phyloP scores from a whole-genome alignment of 2,113 vertebrate genomes.

The Hemiscyllium ocellatum region DNA sequence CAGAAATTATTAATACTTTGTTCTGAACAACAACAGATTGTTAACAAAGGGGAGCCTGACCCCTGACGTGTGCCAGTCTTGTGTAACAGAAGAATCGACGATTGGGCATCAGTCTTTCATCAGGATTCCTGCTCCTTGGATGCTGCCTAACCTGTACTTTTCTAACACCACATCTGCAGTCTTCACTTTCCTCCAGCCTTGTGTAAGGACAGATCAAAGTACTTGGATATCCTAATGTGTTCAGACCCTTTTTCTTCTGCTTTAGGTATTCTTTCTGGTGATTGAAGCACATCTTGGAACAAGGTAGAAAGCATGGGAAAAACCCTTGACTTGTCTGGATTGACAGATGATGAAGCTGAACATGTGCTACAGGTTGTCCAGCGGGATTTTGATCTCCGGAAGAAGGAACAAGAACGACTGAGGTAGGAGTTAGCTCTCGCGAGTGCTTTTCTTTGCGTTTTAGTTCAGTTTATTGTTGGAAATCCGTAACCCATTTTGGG shows the following conservation, averaged over 20 bases:
- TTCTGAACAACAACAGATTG: neutral
- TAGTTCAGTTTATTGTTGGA: neutral
- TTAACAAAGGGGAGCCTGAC: neutral
- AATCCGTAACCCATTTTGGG: neutral
- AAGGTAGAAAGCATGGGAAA: conserved; percentile 69
- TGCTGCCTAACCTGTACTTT: too few relatives aligned
- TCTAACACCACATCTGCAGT: too few relatives aligned
- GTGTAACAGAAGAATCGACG: neutral
- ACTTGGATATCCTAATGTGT: neutral
- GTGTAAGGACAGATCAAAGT: neutral
- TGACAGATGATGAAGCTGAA: conserved; percentile 86
- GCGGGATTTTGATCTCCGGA: conserved; percentile 86
- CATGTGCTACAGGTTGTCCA: conserved; percentile 91
- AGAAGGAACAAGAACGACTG: conserved; percentile 86
- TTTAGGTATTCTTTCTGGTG: neutral
- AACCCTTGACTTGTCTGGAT: conserved; percentile 86
- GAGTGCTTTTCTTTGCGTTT: neutral
- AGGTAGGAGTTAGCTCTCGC: conserved; percentile 61
- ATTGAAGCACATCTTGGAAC: neutral
- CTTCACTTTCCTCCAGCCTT: neutral
- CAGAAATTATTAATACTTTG: neutral
- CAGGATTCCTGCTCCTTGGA: too few relatives aligned
- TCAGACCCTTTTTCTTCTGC: neutral
- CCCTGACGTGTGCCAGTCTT: neutral
- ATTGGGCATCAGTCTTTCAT: too few relatives aligned